phyloP scores from a whole-genome alignment of 2,888 invertebrate genomes.

The Drosophila anceps region DNA sequence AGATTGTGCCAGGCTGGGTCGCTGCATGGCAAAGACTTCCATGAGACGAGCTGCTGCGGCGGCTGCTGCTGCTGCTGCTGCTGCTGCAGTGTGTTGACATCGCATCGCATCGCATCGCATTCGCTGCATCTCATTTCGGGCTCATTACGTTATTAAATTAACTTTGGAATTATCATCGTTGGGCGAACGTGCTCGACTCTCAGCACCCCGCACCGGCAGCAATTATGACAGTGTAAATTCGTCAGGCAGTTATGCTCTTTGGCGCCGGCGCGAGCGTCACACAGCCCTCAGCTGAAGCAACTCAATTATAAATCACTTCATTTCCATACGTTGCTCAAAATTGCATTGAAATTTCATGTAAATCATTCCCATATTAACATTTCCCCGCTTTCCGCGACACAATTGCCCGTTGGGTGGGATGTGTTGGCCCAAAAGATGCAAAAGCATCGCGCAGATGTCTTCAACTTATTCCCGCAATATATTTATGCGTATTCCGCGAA shows the following conservation, averaged over 20 bases:
- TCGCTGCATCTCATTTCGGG: conserved; percentile 44
- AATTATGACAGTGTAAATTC: conserved; percentile 48
- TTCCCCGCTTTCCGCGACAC: conserved; percentile 7
- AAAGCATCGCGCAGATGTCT: background rate
- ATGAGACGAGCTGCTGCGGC: background rate
- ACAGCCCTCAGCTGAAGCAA: conserved; percentile 9
- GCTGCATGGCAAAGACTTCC: background rate
- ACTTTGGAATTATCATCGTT: conserved; percentile 47
- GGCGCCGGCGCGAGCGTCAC: conserved; percentile 35
- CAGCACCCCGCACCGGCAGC: conserved; percentile 14
- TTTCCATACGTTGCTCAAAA: conserved; percentile 15
- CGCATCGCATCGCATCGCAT: conserved; percentile 19
- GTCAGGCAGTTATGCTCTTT: conserved; percentile 44
- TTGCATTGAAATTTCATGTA: conserved; percentile 56
- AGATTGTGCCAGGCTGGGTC: conserved; percentile 19
- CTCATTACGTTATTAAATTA: conserved; percentile 70
- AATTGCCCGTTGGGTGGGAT: background rate
- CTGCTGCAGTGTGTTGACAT: conserved; percentile 25
- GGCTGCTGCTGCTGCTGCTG: background rate
- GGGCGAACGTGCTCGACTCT: conserved; percentile 12
- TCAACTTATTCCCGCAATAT: background rate
- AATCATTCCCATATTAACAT: conserved; percentile 45
- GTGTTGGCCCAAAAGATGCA: background rate
- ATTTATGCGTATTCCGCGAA: no score
- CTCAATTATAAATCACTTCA: conserved; percentile 51